phyloP scores from a whole-genome alignment of 2,113 vertebrate species.

The Mixornis gularis region DNA sequence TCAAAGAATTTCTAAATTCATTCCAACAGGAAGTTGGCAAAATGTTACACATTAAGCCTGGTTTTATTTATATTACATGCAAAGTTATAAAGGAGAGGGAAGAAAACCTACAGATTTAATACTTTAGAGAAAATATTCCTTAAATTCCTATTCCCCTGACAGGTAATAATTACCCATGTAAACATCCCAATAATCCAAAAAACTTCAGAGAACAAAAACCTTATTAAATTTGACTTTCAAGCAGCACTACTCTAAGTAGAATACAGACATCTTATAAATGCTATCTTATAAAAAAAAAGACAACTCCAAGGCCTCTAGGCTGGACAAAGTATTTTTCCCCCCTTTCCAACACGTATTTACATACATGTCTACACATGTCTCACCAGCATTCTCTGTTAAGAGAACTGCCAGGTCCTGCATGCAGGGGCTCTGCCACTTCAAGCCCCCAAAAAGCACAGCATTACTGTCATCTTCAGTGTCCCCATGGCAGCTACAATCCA shows the following conservation, averaged over 20 bases:
- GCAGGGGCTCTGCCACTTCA: background rate
- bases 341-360: accelerated
- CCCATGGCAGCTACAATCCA: background rate
- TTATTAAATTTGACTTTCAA: background rate
- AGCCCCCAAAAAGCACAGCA: background rate
- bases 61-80: background rate
- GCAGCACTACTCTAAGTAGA: background rate
- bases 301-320: background rate
- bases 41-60: background rate
- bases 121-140: background rate
- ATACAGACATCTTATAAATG: background rate
- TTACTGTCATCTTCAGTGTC: background rate
- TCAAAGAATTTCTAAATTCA: background rate
- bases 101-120: conserved; percentile 15
- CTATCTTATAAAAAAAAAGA: background rate
- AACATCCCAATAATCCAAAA: background rate
- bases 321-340: background rate
- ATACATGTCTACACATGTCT: accelerated
- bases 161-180: background rate
- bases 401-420: accelerated
- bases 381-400: background rate
- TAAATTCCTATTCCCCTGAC: background rate
- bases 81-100: background rate
- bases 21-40: background rate
- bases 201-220: background rate